These are phyloP conservation scores for Lampris incognitus DNA, from an alignment of 2,113 vertebrate species.

Conservation along the genomic window DNA sequence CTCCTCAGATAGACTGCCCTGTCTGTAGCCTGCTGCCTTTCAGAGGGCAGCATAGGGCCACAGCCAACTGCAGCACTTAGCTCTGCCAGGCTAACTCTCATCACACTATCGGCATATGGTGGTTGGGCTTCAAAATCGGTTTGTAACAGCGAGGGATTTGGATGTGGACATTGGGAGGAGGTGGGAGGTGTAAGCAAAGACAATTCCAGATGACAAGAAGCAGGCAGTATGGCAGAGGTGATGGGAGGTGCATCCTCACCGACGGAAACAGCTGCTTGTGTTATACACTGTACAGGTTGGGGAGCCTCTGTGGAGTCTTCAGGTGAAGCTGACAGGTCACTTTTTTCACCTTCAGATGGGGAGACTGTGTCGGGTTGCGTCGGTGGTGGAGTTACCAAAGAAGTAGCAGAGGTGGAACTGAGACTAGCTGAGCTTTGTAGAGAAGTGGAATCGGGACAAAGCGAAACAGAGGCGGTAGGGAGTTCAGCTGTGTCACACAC, in stretches of 20 bases:
- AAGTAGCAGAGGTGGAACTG: neutral
- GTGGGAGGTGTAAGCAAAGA: too few relatives aligned
- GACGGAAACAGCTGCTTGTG: constrained; percentile 6
- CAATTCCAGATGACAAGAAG: too few relatives aligned
- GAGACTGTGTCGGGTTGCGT: neutral
- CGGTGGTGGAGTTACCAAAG: neutral
- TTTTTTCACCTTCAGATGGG: constrained; percentile 1
- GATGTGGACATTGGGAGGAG: too few relatives aligned
- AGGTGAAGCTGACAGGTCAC: neutral
- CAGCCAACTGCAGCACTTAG: constrained; percentile 43
- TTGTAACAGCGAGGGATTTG: too few relatives aligned
- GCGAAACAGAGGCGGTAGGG: neutral
- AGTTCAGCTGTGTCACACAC: neutral
- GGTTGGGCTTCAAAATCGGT: neutral
- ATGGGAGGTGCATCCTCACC: constrained; percentile 1
- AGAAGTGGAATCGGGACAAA: neutral
- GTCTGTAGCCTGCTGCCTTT: constrained; percentile 41
- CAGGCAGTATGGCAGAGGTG: neutral
- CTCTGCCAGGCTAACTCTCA: constrained; percentile 45
- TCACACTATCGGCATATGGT: neutral
- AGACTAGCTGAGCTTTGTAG: neutral
- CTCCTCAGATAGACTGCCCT: constrained; percentile 67
- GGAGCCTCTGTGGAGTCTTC: constrained; percentile 6
- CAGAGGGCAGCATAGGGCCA: neutral
- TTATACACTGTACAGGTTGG: constrained; percentile 8